These are phyloP conservation scores for Reticulitermes lucifugus DNA, from an alignment of 2,888 invertebrate genomes.

Conservation along the genomic window DNA sequence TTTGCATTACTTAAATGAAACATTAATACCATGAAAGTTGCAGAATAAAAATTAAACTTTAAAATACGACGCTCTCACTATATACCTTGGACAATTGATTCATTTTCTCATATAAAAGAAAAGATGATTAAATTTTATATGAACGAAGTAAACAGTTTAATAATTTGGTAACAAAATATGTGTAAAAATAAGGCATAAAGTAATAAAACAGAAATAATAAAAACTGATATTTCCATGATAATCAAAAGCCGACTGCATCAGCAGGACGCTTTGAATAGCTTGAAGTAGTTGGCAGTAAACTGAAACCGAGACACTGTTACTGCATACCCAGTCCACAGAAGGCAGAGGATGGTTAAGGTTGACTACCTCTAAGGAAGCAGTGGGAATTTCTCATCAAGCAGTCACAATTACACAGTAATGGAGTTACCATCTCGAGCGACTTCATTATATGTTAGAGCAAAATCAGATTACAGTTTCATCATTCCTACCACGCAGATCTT, in stretches of 20 bases:
- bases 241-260: neutral
- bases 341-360: neutral
- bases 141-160: no score
- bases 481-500: slow-evolving; percentile 24
- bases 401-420: slow-evolving; percentile 30
- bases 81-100: no score
- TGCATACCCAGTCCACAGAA: neutral
- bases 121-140: no score
- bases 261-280: neutral
- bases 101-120: neutral
- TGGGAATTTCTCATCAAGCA: slow-evolving; percentile 18
- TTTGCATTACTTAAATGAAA: no score
- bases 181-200: neutral
- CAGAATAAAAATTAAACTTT: no score
- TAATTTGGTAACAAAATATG: neutral
- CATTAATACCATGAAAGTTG: no score
- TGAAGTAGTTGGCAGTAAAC: neutral
- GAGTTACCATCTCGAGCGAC: slow-evolving; percentile 7
- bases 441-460: slow-evolving; percentile 41
- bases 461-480: slow-evolving; percentile 47
- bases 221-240: neutral
- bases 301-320: neutral
- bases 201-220: neutral
- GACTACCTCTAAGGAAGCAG: neutral
- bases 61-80: no score